Evolutionary conservation across 1,140 invertebrate genomes (phyloP).

Genomic region (Panulirus ornatus): DNA sequence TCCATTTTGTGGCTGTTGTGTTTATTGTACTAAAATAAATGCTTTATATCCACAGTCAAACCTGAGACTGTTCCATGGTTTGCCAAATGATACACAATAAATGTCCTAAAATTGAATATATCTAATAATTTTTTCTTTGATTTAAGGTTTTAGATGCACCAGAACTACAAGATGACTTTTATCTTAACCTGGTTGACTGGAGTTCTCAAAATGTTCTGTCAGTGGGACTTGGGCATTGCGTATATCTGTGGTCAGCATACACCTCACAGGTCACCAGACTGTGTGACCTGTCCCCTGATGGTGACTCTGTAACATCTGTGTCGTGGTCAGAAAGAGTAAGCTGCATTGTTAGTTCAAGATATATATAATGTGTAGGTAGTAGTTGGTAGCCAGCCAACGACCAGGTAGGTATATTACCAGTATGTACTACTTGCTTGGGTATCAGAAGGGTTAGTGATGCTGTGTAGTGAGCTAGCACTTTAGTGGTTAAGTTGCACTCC

Average conservation of each 20-base stretch:
- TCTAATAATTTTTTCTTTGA: not conserved
- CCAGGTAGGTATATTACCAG: no score
- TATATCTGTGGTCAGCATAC: slow-evolving; percentile 99
- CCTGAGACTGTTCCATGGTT: no score
- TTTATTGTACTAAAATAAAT: no score
- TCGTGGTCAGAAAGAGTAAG: slow-evolving; percentile 96
- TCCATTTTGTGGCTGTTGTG: no score
- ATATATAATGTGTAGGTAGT: no score
- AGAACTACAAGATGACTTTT: slow-evolving; percentile 99
- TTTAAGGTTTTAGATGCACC: slow-evolving; percentile 94
- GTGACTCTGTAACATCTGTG: slow-evolving; percentile 98
- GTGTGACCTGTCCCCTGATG: slow-evolving; percentile 95
- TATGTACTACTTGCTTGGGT: no score
- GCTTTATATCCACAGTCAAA: no score
- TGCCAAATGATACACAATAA: not conserved
- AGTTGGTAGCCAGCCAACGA: no score
- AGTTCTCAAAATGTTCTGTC: slow-evolving; percentile 98
- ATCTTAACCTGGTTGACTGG: slow-evolving; percentile 99
- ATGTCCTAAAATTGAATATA: not conserved
- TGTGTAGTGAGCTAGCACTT: no score
- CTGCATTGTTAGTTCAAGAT: no score
- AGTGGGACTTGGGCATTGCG: slow-evolving; percentile 98
- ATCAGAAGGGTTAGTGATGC: no score
- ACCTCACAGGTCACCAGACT: slow-evolving; percentile 97
- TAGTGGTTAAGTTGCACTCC: no score